Conservation (phyloP, 2,797 vertebrate species). For the Huso huso region DNA sequence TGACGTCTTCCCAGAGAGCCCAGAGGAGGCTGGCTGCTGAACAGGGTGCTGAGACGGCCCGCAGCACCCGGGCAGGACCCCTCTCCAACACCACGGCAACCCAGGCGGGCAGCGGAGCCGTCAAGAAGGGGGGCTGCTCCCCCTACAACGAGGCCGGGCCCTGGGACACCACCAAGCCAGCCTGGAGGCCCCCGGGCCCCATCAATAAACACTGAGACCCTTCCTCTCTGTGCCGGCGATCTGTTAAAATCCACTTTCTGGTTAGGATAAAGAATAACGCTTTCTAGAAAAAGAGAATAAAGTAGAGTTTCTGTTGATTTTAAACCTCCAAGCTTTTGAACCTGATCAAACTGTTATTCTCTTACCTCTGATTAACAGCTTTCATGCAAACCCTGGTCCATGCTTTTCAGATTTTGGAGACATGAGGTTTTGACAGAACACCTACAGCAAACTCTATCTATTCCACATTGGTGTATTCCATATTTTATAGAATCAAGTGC, state of each 20-base stretch:
- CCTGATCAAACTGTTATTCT: no score
- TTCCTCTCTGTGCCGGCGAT: neutral
- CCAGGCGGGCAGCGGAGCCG: conserved; percentile 4
- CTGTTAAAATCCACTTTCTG: neutral
- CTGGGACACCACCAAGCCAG: conserved; percentile 25
- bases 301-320: neutral
- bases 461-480: no score
- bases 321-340: neutral
- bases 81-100: neutral
- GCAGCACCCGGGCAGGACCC: neutral
- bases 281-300: no score
- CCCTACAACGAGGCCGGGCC: neutral
- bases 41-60: neutral
- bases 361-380: no score
- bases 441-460: no score
- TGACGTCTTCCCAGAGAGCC: conserved; percentile 14
- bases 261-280: neutral
- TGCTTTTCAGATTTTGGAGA: no score
- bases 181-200: conserved; percentile 63
- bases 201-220: neutral
- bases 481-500: no score
- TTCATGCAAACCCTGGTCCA: no score
- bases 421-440: no score
- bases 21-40: neutral
- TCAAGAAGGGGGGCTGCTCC: conserved; percentile 10